These are phyloP conservation scores for cat (Felis catus) DNA, from an alignment of 2,113 vertebrate genomes.

Conservation along the genomic window F.catus_Fca126_mat1.0 CM031420.1:52991501-52992000, in stretches of 20 bases:
- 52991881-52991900: constrained; percentile 25
- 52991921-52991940: not conserved
- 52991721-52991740: constrained; percentile 62
- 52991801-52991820: constrained; percentile 42
- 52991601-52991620: constrained; percentile 72
- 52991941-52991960: not conserved
- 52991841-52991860: constrained; percentile 17
- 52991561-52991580: constrained; percentile 49
- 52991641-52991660: constrained; percentile 53
- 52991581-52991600: constrained; percentile 83
- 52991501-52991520: constrained; percentile 64
- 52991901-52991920: not conserved
- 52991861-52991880: not conserved
- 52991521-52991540: constrained; percentile 69
- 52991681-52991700: constrained; percentile 50
- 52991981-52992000: not conserved
- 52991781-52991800: constrained; percentile 55
- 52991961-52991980: not conserved
- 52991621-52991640: constrained; percentile 68
- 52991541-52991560: constrained; percentile 72
- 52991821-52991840: constrained; percentile 31
- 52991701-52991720: constrained; percentile 69
- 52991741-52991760: constrained; percentile 75
- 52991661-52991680: constrained; percentile 62
- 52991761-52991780: constrained; percentile 54